Percentiles rank a stretch among this genome's conserved stretches.
These are phyloP conservation scores for Pectinophora gossypiella DNA, from an alignment of 1,140 invertebrate genomes.

Conservation along the genomic window DNA sequence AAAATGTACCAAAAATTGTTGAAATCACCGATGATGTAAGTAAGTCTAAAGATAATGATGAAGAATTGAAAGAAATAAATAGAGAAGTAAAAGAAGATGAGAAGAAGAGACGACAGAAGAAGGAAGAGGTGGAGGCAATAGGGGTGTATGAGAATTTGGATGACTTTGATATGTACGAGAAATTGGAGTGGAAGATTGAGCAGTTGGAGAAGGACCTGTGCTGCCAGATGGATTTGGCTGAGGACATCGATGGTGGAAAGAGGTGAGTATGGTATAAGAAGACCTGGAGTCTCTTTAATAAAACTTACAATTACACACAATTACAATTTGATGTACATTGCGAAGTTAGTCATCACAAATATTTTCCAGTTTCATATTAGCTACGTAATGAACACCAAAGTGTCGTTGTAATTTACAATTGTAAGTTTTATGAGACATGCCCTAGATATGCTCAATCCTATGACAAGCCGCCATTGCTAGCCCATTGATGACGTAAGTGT, in stretches of 20 bases:
- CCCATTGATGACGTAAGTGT: too few species aligned
- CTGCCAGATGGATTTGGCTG: slow-evolving; percentile 55
- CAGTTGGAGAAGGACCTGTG: slow-evolving; percentile 49
- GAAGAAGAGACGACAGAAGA: not conserved
- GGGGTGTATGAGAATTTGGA: slow-evolving; percentile 44
- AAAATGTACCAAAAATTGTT: not conserved
- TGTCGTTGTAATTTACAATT: too few species aligned
- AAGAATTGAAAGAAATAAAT: not conserved
- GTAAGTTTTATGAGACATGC: too few species aligned
- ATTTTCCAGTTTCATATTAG: too few species aligned
- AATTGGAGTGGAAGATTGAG: slow-evolving; percentile 60
- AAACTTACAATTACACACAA: too few species aligned
- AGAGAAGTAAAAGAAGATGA: not conserved
- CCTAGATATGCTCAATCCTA: too few species aligned
- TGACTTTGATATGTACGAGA: slow-evolving; percentile 62
- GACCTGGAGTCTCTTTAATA: not conserved
- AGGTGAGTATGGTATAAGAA: slow-evolving; percentile 26
- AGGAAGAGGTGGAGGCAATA: slow-evolving; percentile 10
- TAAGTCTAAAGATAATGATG: not conserved
- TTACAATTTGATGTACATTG: too few species aligned
- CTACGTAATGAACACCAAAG: too few species aligned
- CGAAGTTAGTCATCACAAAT: too few species aligned
- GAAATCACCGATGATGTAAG: not conserved
- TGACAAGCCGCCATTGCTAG: too few species aligned
- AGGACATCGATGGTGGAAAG: slow-evolving; percentile 63